phyloP scores from a whole-genome alignment of 1,140 invertebrate species.

The Formica selysi region DNA sequence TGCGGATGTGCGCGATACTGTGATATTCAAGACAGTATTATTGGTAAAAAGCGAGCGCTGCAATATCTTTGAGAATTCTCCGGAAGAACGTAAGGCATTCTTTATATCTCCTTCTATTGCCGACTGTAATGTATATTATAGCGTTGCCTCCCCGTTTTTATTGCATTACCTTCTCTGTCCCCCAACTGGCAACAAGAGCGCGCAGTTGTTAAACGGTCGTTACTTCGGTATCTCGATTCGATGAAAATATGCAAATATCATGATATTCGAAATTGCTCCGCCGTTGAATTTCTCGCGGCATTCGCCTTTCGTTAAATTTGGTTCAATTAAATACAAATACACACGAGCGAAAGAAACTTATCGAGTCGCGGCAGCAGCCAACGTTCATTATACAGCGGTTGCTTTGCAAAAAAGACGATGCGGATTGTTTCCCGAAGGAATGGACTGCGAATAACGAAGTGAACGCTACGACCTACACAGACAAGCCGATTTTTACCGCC shows the following conservation, averaged over 20 bases:
- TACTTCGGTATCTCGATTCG: conserved; percentile 45
- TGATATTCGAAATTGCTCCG: conserved; percentile 47
- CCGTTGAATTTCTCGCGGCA: conserved; percentile 55
- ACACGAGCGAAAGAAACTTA: not conserved
- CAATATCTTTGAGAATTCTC: conserved; percentile 40
- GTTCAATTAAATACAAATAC: conserved; percentile 51
- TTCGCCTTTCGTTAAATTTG: conserved; percentile 41
- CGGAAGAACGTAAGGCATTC: conserved; percentile 52
- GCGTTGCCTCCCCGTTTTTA: conserved; percentile 67
- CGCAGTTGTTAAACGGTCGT: conserved; percentile 70
- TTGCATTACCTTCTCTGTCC: conserved; percentile 49
- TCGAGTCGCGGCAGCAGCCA: not conserved
- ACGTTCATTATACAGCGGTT: conserved; percentile 37
- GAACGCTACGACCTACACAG: not conserved
- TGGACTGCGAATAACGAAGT: conserved; percentile 8
- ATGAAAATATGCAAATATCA: conserved; percentile 65
- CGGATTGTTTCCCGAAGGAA: conserved; percentile 45
- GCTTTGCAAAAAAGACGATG: conserved; percentile 31
- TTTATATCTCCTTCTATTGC: conserved; percentile 65
- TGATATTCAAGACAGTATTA: conserved; percentile 50
- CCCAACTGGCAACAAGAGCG: conserved; percentile 54
- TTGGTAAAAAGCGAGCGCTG: conserved; percentile 51
- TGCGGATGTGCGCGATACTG: conserved; percentile 31
- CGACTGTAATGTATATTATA: conserved; percentile 70
- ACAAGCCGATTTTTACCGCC: conserved; percentile 17